Evolutionary conservation across 2,113 vertebrate species (phyloP), one percentile per base, ranked within the genome.

Genomic region (Lagopus muta): DNA sequence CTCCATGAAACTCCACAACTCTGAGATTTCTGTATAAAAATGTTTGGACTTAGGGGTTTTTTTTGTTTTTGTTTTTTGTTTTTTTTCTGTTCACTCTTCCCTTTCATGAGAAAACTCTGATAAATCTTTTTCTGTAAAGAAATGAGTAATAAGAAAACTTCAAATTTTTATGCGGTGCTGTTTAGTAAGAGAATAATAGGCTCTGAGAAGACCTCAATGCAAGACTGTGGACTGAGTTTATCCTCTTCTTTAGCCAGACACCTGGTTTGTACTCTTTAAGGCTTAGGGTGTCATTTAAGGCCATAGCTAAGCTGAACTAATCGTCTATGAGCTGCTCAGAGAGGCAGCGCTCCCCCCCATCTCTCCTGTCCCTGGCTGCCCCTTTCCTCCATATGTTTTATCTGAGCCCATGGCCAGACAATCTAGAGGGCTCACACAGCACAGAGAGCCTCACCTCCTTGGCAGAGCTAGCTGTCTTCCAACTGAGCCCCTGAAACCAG

Each of bases 1-100:
- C 0, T 0, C 40, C 0, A 0, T 66, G 27, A 78, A 81, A 86
- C 12, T 45, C 45, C 36, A 13, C 0, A 0, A 32, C 74, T 87
- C 58, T 82, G 61, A 65, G 40, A 71, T 71, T 90, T 91, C 58
- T 90, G 36, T 45, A 25, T n/a, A 79, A 27, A 75, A 86, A 13
- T 76, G 45, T 55, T 82, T 92, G 64, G 17, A 47, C 40, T 50
- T 61, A 11, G 9, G 55, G 18, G 1, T 50, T 14, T 28, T 54
- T 34, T 8, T 40, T 40, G 18, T 2, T 50, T 14, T 28, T 54
- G 32, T 8, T 18, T 48, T 45, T 54, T 52, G 11, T 16, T 54
- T 34, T 10, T 15, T 48, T 54, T 52, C 20, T 66, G 18, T 15
- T 18, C 6, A 7, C 19, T 36, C n/a, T 76, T 90, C 70, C 25